A percentile compares a stretch with the other conserved stretches of the same genome.
Evolutionary conservation across 1,140 invertebrate genomes (phyloP).

Genomic region (Ganaspis sp.): DNA sequence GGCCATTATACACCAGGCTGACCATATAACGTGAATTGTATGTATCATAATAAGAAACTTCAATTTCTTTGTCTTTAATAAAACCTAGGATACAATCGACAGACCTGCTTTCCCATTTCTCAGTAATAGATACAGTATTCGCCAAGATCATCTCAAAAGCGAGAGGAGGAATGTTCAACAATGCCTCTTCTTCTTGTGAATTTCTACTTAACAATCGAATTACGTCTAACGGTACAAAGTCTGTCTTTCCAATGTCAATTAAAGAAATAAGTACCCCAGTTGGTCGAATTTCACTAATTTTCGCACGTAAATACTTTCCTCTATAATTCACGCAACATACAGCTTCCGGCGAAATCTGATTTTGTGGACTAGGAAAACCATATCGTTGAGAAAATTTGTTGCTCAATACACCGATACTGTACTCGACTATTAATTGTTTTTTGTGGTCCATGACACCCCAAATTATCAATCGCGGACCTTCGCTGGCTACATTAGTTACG

Average conservation of each 20-base stretch:
- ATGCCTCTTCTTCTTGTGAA: neutral
- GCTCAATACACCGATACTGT: neutral
- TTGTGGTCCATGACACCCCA: conserved; percentile 2
- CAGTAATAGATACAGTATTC: neutral
- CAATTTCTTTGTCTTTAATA: conserved; percentile 14
- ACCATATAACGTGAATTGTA: neutral
- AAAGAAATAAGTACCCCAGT: neutral
- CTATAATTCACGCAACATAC: conserved; percentile 5
- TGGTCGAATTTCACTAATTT: neutral
- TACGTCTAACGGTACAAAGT: neutral
- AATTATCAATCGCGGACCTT: conserved; percentile 12
- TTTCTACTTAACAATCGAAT: neutral
- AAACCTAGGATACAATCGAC: neutral
- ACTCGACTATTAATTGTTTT: too few relatives aligned
- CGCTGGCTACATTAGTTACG: neutral
- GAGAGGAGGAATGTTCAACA: neutral
- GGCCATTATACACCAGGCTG: neutral
- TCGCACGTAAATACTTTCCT: neutral
- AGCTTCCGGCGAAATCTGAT: neutral
- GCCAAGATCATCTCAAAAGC: neutral
- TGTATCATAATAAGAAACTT: neutral
- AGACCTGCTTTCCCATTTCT: conserved; percentile 8
- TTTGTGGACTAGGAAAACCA: neutral
- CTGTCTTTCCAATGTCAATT: neutral
- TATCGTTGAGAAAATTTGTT: neutral